phyloP scores from a whole-genome alignment of 2,888 invertebrate species.

The Unio delphinus region DNA sequence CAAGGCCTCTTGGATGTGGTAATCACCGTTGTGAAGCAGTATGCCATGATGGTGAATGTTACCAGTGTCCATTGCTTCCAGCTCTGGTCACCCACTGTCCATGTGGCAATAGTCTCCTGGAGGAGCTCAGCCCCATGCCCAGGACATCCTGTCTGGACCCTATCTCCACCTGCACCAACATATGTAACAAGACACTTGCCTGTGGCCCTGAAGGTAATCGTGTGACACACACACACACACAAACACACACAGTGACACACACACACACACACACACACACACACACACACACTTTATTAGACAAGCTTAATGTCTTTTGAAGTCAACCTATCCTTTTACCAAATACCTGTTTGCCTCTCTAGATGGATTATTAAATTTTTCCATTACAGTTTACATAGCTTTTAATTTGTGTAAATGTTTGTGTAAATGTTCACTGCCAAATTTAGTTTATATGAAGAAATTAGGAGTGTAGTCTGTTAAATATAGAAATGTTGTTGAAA shows the following conservation, averaged over 20 bases:
- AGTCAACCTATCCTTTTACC: no score
- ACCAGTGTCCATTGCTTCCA: slow-evolving; percentile 78
- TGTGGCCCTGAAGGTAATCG: slow-evolving; percentile 76
- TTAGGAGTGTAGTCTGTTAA: no score
- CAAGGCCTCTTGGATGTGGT: slow-evolving; percentile 63
- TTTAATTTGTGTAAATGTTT: no score
- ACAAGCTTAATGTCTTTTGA: background rate
- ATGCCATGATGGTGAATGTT: slow-evolving; percentile 82
- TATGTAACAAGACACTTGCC: slow-evolving; percentile 82
- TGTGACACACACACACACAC: background rate
- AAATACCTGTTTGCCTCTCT: no score
- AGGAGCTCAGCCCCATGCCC: slow-evolving; percentile 35
- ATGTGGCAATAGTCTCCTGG: slow-evolving; percentile 80
- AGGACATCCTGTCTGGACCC: slow-evolving; percentile 63
- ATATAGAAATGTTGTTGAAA: no score
- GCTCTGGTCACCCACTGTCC: slow-evolving; percentile 80
- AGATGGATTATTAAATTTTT: no score
- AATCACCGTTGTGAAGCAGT: slow-evolving; percentile 80
- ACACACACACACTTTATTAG: background rate
- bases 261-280: slow-evolving; percentile 1
- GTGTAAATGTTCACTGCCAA: no score
- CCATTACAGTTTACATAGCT: no score
- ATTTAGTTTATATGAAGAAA: no score
- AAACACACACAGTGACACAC: no score
- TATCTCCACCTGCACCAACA: slow-evolving; percentile 77